A percentile compares a stretch with the other conserved stretches of the same genome.
Conservation (phyloP, 2,888 invertebrate genomes). For the Dynastes grantii region DNA sequence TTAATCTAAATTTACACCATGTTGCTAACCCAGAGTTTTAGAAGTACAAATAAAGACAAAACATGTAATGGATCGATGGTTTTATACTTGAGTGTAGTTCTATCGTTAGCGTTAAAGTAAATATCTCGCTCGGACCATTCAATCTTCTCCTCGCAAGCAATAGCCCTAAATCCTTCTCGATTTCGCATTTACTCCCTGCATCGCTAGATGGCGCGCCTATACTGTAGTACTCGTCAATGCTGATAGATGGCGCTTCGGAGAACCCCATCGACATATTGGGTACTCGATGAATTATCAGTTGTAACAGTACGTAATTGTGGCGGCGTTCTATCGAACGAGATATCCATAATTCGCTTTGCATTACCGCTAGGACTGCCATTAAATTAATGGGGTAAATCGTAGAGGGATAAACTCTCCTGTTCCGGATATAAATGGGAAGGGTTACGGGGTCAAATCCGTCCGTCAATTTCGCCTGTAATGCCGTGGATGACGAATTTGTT, state of each 20-base stretch:
- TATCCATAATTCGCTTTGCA: constrained; percentile 37
- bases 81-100: no score
- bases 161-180: no score
- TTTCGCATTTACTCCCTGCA: no score
- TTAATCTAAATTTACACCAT: no score
- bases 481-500: background rate
- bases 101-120: no score
- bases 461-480: constrained; percentile 10
- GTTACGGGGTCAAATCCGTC: constrained; percentile 2
- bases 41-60: no score
- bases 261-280: background rate
- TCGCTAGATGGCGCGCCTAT: no score
- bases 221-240: no score
- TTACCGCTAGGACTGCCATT: constrained; percentile 15
- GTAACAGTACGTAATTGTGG: constrained; percentile 10
- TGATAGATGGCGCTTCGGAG: background rate
- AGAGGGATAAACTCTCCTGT: constrained; percentile 20
- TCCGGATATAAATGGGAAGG: constrained; percentile 18
- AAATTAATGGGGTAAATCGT: constrained; percentile 28
- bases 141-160: no score
- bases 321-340: constrained; percentile 14
- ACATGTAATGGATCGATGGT: no score
- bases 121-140: no score
- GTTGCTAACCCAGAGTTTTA: no score
- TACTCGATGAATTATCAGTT: background rate